phyloP scores from a whole-genome alignment of 2,888 invertebrate genomes.

The Rotaria socialis region DNA sequence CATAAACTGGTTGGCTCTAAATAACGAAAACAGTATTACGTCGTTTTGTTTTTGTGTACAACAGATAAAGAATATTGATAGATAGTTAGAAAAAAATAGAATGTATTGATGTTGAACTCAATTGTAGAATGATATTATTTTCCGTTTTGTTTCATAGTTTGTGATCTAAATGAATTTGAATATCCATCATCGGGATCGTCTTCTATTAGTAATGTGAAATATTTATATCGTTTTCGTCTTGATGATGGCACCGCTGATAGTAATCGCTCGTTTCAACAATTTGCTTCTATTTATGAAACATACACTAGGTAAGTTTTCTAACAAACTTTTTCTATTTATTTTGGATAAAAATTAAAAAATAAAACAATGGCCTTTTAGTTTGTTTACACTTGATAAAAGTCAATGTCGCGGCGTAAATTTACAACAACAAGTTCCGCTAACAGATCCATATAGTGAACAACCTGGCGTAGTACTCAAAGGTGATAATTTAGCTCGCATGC shows the following conservation, averaged over 20 bases:
- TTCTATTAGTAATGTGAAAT: not conserved
- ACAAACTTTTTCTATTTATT: no score
- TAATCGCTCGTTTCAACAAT: slow-evolving; percentile 36
- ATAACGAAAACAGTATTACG: not conserved
- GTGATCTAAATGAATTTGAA: slow-evolving; percentile 32
- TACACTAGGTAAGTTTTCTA: not conserved
- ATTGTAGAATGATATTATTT: not conserved
- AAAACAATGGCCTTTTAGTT: not conserved
- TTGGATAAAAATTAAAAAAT: no score
- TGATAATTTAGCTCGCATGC: slow-evolving; percentile 32
- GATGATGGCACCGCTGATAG: slow-evolving; percentile 17
- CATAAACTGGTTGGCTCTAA: not conserved
- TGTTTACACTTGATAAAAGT: slow-evolving; percentile 21
- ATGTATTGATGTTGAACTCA: no score
- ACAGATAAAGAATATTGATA: not conserved
- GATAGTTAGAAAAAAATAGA: no score
- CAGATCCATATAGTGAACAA: not conserved
- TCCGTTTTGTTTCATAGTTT: not conserved
- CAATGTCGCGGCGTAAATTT: slow-evolving; percentile 28
- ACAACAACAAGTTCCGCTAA: not conserved
- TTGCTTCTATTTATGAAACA: slow-evolving; percentile 21
- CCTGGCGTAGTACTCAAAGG: slow-evolving; percentile 8
- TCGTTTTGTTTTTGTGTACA: not conserved
- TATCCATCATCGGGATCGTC: not conserved
- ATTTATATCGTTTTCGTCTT: slow-evolving; percentile 30